Conservation (phyloP, 2,113 vertebrate species). For the Pitta sordida region DNA sequence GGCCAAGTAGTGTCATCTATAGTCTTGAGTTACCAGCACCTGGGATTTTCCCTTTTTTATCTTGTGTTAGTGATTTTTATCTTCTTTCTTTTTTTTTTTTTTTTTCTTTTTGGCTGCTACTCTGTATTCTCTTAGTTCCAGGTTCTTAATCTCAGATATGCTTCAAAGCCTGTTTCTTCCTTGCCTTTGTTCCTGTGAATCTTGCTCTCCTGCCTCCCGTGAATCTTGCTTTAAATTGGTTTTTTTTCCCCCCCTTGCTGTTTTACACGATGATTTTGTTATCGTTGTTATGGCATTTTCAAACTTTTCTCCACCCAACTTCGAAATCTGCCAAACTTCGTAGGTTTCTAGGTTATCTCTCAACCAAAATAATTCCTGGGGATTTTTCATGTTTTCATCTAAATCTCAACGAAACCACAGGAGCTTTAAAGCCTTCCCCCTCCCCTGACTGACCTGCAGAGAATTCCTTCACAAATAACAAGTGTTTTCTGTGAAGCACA, state of each 20-base stretch:
- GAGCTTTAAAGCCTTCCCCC: neutral
- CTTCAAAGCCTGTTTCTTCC: neutral
- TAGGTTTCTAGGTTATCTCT: neutral
- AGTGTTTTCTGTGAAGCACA: neutral
- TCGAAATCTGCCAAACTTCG: neutral
- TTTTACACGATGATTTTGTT: neutral
- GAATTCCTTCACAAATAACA: neutral
- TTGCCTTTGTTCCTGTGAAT: neutral
- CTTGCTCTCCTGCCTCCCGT: neutral
- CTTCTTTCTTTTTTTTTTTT: no score
- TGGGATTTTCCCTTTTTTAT: neutral
- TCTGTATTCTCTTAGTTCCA: neutral
- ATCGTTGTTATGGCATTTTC: neutral
- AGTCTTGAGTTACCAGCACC: neutral
- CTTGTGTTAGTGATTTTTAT: neutral
- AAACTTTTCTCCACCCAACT: neutral
- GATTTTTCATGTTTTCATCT: neutral
- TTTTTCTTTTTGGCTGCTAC: neutral
- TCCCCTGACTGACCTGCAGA: neutral
- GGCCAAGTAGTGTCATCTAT: neutral
- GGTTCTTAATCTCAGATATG: neutral
- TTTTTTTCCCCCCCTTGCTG: rapidly evolving
- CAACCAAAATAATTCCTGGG: neutral
- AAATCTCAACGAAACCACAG: neutral
- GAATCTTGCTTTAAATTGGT: neutral